A percentile compares a stretch with the other conserved stretches of the same genome.
phyloP scores from a whole-genome alignment of 2,797 vertebrate species.

The Hylomyscus alleni region DNA sequence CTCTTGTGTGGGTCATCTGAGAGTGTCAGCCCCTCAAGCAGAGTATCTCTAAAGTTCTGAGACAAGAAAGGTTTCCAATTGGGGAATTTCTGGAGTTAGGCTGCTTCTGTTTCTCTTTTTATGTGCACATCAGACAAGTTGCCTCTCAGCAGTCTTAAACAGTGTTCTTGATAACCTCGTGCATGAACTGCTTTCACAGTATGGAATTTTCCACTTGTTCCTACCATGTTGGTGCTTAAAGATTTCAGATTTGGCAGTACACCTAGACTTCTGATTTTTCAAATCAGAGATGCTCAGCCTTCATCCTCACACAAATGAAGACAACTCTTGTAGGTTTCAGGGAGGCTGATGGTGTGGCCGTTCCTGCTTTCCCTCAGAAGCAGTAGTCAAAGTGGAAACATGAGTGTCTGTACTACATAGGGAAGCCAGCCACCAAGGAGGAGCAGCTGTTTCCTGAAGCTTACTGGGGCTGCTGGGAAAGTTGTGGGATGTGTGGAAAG shows the following conservation, averaged over 20 bases:
- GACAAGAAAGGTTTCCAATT: background rate
- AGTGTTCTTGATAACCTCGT: background rate
- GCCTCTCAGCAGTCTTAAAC: too few relatives aligned
- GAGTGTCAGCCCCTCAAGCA: background rate
- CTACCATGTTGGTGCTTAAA: background rate
- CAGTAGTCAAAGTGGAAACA: background rate
- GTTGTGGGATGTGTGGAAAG: background rate
- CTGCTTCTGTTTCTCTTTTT: background rate
- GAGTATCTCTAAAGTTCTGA: background rate
- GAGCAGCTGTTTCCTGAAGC: background rate
- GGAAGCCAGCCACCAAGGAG: background rate
- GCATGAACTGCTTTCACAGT: background rate
- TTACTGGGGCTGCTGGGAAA: background rate
- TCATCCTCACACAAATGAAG: background rate
- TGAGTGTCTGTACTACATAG: background rate
- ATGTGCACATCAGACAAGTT: background rate
- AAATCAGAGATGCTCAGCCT: background rate
- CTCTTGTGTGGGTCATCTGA: background rate
- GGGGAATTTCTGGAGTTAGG: background rate
- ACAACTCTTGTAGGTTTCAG: background rate
- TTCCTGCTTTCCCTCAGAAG: background rate
- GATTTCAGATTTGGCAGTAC: background rate
- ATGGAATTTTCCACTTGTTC: background rate
- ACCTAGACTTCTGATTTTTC: background rate
- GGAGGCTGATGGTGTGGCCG: background rate